Base-by-base conservation (phyloP, 2,113 vertebrate genomes). In the Brachyhypopomus gauderio region DNA sequence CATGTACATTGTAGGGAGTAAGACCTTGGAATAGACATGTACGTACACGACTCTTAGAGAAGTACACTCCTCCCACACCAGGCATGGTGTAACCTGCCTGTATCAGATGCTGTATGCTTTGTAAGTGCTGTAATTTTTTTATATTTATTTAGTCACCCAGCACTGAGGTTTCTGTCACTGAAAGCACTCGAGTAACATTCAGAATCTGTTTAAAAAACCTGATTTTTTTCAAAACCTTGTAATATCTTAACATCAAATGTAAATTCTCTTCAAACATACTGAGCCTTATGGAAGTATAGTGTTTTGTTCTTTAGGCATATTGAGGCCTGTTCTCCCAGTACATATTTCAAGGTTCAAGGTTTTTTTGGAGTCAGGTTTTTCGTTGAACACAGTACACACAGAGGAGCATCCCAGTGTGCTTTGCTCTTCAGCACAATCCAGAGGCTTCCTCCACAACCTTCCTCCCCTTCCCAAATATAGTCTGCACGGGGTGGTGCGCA, bases 391-490 rank as follows among this genome's bases (percentile, higher is more conserved):
- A 36, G 30, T 36, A 52, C 3, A 56, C 12, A 78, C 38, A 55
- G 0, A 38, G 19, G 38, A 41, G 27, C 30, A 70, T 45, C 38
- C 45, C 52, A 45, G 9, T 5, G 6, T 60, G 22, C 16, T 72
- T 5, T 62, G 55, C 5, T n/a, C 27, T 6, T 56, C 14, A 55
- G 34, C 62, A 67, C 52, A 67, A 23, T 41, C 60, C 34, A 38
- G 17, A 60, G 14, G 45, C 3, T 36, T 75, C 36, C 72, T 60
- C 60, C 56, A 69, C 45, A 60, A 14, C 17, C 52, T 48, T 75
- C 25, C 23, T 41, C 60, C 77, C 22, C 75, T 58, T 84, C 82
- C 80, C 64, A 78, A 77, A 87, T 83, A 80, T 63, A 85, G 72
- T 75, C 48, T 56, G 22, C 67, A 55, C 74, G 75, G 58, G 55